Conservation (phyloP, 64 coral and sea anemone genomes). For the Montipora efflorescens region DNA sequence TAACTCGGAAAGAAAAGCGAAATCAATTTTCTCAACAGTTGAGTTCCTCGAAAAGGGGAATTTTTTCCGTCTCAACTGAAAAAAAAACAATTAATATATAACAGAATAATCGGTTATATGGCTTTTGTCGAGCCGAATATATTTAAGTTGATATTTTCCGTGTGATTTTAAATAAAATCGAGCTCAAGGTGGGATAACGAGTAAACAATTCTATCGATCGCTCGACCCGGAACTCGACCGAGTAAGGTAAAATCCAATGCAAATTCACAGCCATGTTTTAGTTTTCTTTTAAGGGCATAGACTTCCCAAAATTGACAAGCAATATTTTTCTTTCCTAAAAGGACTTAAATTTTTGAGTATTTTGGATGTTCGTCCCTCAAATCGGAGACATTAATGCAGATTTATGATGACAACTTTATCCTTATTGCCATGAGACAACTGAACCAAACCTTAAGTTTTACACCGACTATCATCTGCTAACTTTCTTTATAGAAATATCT, state of each 20-base stretch:
- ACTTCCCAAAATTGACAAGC: background rate
- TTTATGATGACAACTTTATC: conserved; percentile 29
- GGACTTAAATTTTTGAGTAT: background rate
- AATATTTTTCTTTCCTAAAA: conserved; percentile 44
- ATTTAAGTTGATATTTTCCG: conserved; percentile 25
- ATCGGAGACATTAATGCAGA: conserved; percentile 17
- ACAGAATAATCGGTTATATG: background rate
- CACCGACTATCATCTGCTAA: background rate
- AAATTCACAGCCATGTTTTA: background rate
- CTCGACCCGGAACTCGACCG: background rate
- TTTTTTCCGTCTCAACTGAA: background rate
- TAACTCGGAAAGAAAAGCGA: background rate
- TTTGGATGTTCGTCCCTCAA: background rate
- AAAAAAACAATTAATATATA: background rate
- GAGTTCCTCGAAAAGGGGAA: background rate
- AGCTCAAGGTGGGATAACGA: conserved; percentile 25
- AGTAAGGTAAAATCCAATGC: background rate
- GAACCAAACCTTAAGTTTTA: background rate
- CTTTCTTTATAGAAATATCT: too few relatives aligned
- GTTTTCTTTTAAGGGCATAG: background rate
- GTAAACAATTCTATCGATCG: conserved; percentile 23
- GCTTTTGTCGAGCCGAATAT: background rate
- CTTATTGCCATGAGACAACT: background rate
- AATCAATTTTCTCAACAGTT: background rate
- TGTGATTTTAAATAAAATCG: conserved; percentile 57